Conservation (phyloP, 1,140 invertebrate species). For the Bactericera cockerelli region DNA sequence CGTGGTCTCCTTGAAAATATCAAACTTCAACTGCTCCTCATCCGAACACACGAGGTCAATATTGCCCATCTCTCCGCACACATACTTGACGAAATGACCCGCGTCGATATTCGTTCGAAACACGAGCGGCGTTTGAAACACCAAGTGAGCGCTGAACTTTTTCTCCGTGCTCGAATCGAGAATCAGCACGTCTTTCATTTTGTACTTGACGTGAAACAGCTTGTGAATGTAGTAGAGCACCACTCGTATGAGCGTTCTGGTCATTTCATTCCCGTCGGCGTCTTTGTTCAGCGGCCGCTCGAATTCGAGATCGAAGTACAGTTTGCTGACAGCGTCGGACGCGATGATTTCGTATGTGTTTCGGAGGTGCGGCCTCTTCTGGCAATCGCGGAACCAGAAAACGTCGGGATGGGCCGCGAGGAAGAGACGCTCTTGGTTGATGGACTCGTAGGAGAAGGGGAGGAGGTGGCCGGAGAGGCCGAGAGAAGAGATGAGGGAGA, state of each 20-base stretch:
- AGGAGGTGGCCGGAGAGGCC: conserved; percentile 29
- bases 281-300: conserved; percentile 32
- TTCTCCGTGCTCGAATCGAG: conserved; percentile 40
- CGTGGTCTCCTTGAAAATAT: background rate
- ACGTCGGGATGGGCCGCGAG: conserved; percentile 37
- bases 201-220: conserved; percentile 30
- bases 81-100: conserved; percentile 37
- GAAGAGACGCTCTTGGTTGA: conserved; percentile 33
- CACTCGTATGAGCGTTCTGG: conserved; percentile 36
- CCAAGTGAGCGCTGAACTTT: conserved; percentile 50
- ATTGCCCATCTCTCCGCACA: conserved; percentile 30
- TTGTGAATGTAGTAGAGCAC: conserved; percentile 31
- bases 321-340: conserved; percentile 38
- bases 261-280: conserved; percentile 35
- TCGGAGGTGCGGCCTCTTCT: conserved; percentile 27
- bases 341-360: conserved; percentile 46
- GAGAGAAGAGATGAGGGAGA: conserved; percentile 27
- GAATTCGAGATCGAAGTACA: conserved; percentile 55
- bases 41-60: background rate
- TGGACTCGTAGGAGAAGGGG: conserved; percentile 39
- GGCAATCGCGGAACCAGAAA: conserved; percentile 36
- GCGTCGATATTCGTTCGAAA: conserved; percentile 41
- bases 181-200: conserved; percentile 33
- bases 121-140: conserved; percentile 36
- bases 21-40: background rate